Base-by-base conservation (phyloP, 1,140 invertebrate genomes). In the Brachionus calyciflorus region DNA sequence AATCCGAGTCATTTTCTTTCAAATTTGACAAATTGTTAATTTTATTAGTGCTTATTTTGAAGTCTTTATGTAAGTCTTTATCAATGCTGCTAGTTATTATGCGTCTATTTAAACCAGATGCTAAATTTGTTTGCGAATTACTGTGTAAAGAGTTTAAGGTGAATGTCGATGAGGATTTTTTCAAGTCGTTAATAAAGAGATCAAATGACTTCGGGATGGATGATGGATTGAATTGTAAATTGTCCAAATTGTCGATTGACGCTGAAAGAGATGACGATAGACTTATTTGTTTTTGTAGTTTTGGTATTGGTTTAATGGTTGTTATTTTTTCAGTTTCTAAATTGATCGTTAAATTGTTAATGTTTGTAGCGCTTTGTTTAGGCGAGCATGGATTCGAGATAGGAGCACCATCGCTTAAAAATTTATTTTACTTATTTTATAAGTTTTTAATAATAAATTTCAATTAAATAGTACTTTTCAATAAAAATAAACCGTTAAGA, bases 161-260 rank as follows among this genome's bases (percentile, higher is more conserved):
- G 19, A 65, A 44, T 0, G 37, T 65, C 9, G 60, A 65, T 3
- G 69, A 73, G 33, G 69, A 73, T 41, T 73, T 49, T 73, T 73
- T 73, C 4, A 73, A 26, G 33, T 73, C 69, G 30, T 30, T 73
- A 5, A 73, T 73, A 37, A 73, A 73, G 5, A 73, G 24, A 19
- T 73, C 69, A 17, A 73, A 73, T 40, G 69, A 30, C n/a, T 73
- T 73, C 10, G 69, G 69, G n/a, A 73, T 46, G 9, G 60, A 65
- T 10, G 37, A 65, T 3, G 60, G 60, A 65, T 65, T 65, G 41
- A 65, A 65, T 21, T 65, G 17, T 9, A 65, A 24, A 24, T 65
- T 65, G 37, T 65, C 60, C n/a, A 65, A 44, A 44, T 65, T 65
- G 24, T 65, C 60, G 12, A 65, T 65, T 3, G 60, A 65, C 3